Evolutionary conservation across 2,797 vertebrate genomes (phyloP).

Genomic region (Salarias fasciatus): DNA sequence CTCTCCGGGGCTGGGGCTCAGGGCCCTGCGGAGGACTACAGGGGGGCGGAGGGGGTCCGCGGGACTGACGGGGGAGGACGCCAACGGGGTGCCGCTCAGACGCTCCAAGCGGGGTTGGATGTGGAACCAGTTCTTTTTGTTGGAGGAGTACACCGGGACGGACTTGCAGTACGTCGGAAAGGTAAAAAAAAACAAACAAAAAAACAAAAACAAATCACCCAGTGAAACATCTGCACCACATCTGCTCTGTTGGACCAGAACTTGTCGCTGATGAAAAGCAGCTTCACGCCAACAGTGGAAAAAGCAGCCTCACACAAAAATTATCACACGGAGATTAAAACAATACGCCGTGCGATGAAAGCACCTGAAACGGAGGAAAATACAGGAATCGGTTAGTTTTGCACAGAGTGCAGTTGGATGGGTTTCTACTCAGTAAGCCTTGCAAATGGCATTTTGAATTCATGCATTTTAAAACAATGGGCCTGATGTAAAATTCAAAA

Average conservation of each 20-base stretch:
- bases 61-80: conserved; percentile 76
- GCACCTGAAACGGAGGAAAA: neutral
- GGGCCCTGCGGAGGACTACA: conserved; percentile 87
- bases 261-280: neutral
- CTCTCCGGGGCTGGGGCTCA: conserved; percentile 52
- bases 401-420: neutral
- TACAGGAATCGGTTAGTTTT: neutral
- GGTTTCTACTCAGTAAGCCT: neutral
- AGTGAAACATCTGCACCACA: neutral
- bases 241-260: neutral
- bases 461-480: neutral
- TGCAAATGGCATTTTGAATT: neutral
- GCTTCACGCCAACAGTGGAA: neutral
- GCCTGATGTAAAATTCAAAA: neutral
- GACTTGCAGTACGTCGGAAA: conserved; percentile 96
- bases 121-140: conserved; percentile 98
- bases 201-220: neutral
- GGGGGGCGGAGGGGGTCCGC: conserved; percentile 61
- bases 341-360: neutral
- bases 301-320: neutral
- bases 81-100: conserved; percentile 81
- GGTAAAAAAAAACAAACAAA: conserved; percentile 78
- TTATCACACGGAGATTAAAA: too few species aligned
- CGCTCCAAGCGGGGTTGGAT: conserved; percentile 97
- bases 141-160: conserved; percentile 94